Evolutionary conservation across 2,113 vertebrate genomes (phyloP).

Genomic region (Colistium nudipinnis): DNA sequence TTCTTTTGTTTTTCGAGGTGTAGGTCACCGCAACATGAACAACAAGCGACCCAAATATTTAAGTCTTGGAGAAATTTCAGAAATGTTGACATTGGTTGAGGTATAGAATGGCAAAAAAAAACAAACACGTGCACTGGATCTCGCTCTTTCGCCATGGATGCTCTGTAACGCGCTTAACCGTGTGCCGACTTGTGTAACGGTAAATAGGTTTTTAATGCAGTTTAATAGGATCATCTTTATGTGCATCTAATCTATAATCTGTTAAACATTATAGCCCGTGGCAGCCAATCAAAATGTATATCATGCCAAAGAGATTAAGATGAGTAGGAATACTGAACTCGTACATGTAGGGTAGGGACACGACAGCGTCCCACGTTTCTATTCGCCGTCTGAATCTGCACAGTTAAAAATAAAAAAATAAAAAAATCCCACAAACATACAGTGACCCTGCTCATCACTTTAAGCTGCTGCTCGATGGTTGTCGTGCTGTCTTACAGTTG

Average conservation of each 20-base stretch:
- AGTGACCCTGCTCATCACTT: neutral
- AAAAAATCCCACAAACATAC: neutral
- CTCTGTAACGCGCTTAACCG: slow-evolving; percentile 25
- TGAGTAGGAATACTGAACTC: slow-evolving; percentile 40
- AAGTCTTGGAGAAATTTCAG: neutral
- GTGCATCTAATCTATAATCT: slow-evolving; percentile 67
- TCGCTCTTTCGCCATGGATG: neutral
- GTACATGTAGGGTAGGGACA: slow-evolving; percentile 7
- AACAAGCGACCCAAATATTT: neutral
- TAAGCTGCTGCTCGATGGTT: neutral
- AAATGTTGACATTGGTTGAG: neutral
- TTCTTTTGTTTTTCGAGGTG: neutral
- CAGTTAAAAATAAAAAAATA: no score
- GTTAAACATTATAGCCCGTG: slow-evolving; percentile 47
- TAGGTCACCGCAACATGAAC: neutral
- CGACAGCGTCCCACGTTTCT: neutral
- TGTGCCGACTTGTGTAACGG: slow-evolving; percentile 51
- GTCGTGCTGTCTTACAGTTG: neutral
- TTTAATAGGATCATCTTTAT: slow-evolving; percentile 67
- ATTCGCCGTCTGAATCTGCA: no score
- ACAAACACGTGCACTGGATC: neutral
- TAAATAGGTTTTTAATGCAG: slow-evolving; percentile 48
- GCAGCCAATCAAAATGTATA: slow-evolving; percentile 59
- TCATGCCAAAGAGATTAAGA: slow-evolving; percentile 57
- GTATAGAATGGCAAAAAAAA: neutral